Base-by-base conservation (phyloP, 2,113 vertebrate species). In the Sturnira hondurensis region DNA sequence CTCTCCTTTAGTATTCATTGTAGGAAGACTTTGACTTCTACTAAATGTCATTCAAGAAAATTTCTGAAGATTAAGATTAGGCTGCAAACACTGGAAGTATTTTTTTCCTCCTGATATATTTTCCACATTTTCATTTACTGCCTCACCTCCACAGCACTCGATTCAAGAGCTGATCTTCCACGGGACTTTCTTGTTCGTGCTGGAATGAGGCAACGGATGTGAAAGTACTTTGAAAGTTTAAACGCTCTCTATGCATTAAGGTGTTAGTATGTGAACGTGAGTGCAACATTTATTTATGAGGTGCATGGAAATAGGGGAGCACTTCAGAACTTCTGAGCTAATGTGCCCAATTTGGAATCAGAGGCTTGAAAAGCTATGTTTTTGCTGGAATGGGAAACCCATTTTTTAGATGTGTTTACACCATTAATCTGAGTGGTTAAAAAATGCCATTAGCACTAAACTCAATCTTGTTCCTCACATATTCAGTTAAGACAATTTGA, bases 261-360 rank as follows among this genome's bases (percentile, higher is more conserved):
- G 38, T 84, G 68, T 63, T 94, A 85, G 78, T 87, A 92, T 63
- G 74, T 7, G 89, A 93, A 78, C 22, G 22, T 38, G 65, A 93
- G 20, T 41, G 38, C 6, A 45, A 87, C 56, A 11, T 87, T 93
- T 78, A 86, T 86, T 94, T 94, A 92, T 87, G 76, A 95, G 65
- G 77, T 56, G 10, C 74, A 43, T 36, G 50, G 26, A 89, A 88
- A 76, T 8, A 54, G 63, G 68, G 38, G 67, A 90, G 22, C 10
- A 22, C 73, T 84, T 93, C 10, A 67, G 91, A 95, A 90, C 65
- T 95, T 77, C 74, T 45, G 65, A 84, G 47, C 74, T 93, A 93
- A 96, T 76, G 93, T 93, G 52, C 71, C 63, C 63, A 87, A 52
- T 58, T 90, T 87, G 77, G 88, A 90, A 87, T 83, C 41, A 84